These are phyloP conservation scores for Apteryx mantelli DNA, from an alignment of 2,113 vertebrate genomes.

Conservation along the genomic window DNA sequence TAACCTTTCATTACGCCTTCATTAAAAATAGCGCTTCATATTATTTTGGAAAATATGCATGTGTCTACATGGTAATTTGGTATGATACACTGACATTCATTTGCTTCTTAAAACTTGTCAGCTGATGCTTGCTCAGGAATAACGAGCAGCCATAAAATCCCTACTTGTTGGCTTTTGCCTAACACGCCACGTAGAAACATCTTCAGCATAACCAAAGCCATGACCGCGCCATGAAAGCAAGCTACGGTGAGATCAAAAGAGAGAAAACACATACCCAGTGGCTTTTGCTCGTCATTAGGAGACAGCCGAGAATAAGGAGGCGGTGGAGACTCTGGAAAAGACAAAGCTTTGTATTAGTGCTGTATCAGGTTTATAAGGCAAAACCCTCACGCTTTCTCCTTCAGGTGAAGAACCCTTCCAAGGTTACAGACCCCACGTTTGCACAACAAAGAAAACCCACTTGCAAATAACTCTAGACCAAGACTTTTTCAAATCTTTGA, in stretches of 20 bases:
- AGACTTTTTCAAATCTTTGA: not conserved
- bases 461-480: not conserved
- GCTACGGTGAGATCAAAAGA: not conserved
- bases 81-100: not conserved
- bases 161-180: not conserved
- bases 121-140: slow-evolving; percentile 59
- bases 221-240: not conserved
- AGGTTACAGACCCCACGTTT: not conserved
- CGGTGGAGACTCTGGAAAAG: slow-evolving; percentile 93
- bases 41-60: slow-evolving; percentile 53
- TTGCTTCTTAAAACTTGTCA: slow-evolving; percentile 18
- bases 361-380: rapidly evolving
- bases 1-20: slow-evolving; percentile 54
- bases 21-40: slow-evolving; percentile 34
- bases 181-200: not conserved
- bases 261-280: slow-evolving; percentile 89
- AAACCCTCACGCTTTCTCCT: not conserved
- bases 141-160: slow-evolving; percentile 35
- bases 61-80: slow-evolving; percentile 13
- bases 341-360: slow-evolving; percentile 21
- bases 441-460: not conserved
- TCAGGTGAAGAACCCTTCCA: not conserved
- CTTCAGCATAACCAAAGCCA: not conserved
- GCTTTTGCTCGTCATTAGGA: slow-evolving; percentile 95
- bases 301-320: slow-evolving; percentile 98